Evolutionary conservation across 2,797 vertebrate species (phyloP).

Genomic region (Trachurus trachurus): DNA sequence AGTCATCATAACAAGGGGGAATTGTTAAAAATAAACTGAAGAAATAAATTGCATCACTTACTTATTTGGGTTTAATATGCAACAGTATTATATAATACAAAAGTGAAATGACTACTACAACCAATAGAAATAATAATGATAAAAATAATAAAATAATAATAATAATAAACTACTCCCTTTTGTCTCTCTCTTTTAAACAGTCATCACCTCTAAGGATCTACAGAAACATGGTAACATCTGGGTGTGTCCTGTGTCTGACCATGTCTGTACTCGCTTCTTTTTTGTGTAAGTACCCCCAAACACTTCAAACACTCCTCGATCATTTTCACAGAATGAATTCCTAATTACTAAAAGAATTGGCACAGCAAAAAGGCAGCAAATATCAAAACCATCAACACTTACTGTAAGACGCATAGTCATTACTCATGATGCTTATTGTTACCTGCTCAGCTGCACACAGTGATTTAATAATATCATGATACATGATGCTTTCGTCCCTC

Average conservation of each 20-base stretch:
- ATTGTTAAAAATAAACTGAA: constrained; percentile 5
- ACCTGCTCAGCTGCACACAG: constrained; percentile 11
- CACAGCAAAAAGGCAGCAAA: background rate
- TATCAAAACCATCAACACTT: background rate
- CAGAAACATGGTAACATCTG: constrained; percentile 99
- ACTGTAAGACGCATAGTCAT: background rate
- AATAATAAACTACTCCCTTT: background rate
- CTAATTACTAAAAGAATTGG: background rate
- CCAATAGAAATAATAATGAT: background rate
- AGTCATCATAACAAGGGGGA: background rate
- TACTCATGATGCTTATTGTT: background rate
- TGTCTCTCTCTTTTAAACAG: constrained; percentile 79
- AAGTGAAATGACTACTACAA: background rate
- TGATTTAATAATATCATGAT: constrained; percentile 12
- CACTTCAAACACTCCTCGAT: background rate
- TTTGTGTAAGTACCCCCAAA: constrained; percentile 93
- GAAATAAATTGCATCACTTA: background rate
- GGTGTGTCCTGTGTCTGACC: constrained; percentile 99
- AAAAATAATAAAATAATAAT: background rate
- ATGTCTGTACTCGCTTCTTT: constrained; percentile 99
- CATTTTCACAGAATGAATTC: background rate
- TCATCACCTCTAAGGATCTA: constrained; percentile 99
- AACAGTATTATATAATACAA: background rate
- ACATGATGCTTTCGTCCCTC: constrained; percentile 1
- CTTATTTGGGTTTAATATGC: background rate